Base-by-base conservation (phyloP, 2,113 vertebrate species). In the Petromus typicus region DNA sequence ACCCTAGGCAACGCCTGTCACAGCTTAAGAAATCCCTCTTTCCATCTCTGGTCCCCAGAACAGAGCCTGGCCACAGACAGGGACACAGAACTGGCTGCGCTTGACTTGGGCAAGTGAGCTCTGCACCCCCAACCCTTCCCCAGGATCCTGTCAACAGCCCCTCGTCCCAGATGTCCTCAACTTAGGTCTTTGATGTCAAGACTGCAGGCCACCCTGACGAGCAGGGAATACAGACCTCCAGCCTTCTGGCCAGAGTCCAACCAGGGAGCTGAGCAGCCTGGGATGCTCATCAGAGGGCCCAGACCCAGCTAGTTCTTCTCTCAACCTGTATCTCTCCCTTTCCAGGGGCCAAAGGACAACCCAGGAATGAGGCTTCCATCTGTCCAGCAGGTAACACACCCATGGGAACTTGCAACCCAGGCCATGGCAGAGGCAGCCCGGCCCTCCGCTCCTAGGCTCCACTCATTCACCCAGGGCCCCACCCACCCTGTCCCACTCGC, bases 401-500 rank as follows among this genome's bases (percentile, higher is more conserved):
- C 23, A 3, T 18, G 45, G 40, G 40, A 92, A 34, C 79, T 25
- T 10, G 40, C 48, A 23, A 8, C 8, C 18, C 0, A 16, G 3
- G 18, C 30, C 11, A 20, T 23, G 16, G 54, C 27, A 40, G 63
- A 84, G 66, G 75, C 0, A 1, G 14, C 20, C n/a, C 45, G 7
- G 14, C 25, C 10, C 18, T 34, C 22, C 3, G 27, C 40, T n/a
- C 11, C 13, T 17, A 34, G 3, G 27, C 2, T n/a, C 13, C 51
- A 0, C 7, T 16, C n/a, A 6, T 27, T 9, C 5, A 1, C 0
- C 8, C 23, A 22, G 14, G 18, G 22, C 30, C 51, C 20, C 51
- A 9, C 12, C 3, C 2, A 2, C 43, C 78, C 78, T 27, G 0
- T n/a, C 78, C 0, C 1, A 8, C 98, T 94, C 97, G 99, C 99